Base-by-base conservation (phyloP, 2,797 vertebrate genomes). In the Ptychadena robeensis region DNA sequence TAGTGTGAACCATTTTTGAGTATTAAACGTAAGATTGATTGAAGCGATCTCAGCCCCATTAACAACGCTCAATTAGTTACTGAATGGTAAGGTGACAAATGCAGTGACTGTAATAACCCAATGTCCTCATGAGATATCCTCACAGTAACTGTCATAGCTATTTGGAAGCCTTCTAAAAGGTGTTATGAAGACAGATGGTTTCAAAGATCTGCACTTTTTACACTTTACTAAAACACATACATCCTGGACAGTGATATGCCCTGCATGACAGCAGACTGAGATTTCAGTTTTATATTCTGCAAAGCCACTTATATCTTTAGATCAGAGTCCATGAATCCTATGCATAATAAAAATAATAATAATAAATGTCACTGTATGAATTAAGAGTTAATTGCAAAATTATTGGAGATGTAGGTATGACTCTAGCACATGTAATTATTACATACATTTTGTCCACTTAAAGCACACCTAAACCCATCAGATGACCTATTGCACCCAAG, bases 41-140 rank as follows among this genome's bases (percentile, higher is more conserved):
- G 34, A 79, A 79, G 67, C 11, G 44, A 69, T 69, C 44, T 70
- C 32, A 70, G 77, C 48, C 65, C 25, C 32, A 61, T 79, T 79
- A 59, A 79, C 32, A 61, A 59, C 32, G 9, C 15, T 44, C 63
- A 66, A 38, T 77, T 44, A 65, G 32, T 77, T 64, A 66, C 74
- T 76, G 11, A 25, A 68, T 57, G 28, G 27, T 44, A 48, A 77
- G 38, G 37, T 37, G 61, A 64, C 27, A 77, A 77, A 27, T 67
- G 63, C 57, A 65, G 8, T 40, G 61, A 28, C 11, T 27, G 44
- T 77, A 48, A 77, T 77, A 44, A 77, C 61, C 74, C 38, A 30
- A 66, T 77, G 30, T 67, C 61, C 63, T 71, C 35, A 48, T 44
- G 73, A 77, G 37, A 77, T 66, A 37, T 66, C 40, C 65, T 67